Evolutionary conservation across 2,113 vertebrate genomes (phyloP), one percentile per base, ranked within the genome.

Genomic region (Tursiops truncatus): DNA sequence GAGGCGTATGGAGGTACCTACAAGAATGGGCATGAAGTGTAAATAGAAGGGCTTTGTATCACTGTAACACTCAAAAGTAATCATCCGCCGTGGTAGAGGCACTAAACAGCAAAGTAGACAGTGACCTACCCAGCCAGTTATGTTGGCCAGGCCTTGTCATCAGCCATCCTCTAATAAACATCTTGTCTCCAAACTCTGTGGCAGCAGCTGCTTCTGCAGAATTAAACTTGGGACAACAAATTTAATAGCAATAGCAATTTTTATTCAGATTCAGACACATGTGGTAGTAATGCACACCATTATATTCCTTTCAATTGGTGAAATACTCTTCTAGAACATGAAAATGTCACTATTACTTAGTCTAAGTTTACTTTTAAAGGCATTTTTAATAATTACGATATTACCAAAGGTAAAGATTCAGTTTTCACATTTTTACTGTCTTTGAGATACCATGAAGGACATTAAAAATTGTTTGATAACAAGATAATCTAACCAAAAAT

Each of bases 251-350:
- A 36, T 77, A 84, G 31, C 11, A 79, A 41, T 81, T 91, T 94
- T 95, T 44, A 89, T 85, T 91, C 77, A 81, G 68, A 84, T 83
- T 81, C 33, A 36, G 33, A 85, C 9, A 96, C 44, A 60, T 91
- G 71, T 26, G 25, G 8, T 58, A 89, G 26, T 67, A 82, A 95
- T 83, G 12, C 33, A 94, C 70, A 44, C 44, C 33, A 95, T 90
- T 96, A 65, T 77, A 91, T 89, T 95, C 28, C 50, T 90, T 91
- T 95, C n/a, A 65, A 56, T 94, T 90, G 18, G 31, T 53, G 65
- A 92, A 53, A 92, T 28, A 90, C 8, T 91, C 25, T 93, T 70
- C 53, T 91, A 84, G 36, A 82, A 80, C 74, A 91, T 73, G 60
- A 92, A 97, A 87, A 92, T 88, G 25, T 21, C 36, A 73, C 73